Evolutionary conservation across 2,888 invertebrate species (phyloP).

Genomic region (Frankliniella intonsa): DNA sequence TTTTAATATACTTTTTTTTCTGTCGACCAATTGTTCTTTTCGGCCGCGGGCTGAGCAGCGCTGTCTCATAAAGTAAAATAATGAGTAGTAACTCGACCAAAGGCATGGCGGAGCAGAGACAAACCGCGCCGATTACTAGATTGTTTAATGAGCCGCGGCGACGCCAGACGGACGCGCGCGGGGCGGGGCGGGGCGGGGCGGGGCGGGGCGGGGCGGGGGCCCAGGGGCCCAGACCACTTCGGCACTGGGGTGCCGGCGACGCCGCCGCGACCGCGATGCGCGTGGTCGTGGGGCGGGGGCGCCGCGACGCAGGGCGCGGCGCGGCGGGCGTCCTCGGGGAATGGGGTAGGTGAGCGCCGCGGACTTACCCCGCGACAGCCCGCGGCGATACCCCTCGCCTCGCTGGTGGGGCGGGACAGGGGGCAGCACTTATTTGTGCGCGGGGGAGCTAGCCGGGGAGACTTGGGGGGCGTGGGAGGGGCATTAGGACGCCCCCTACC

Average conservation of each 20-base stretch:
- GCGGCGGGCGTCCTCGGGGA: neutral
- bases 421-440: neutral
- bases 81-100: no score
- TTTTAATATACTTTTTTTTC: no score
- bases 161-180: no score
- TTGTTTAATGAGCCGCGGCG: no score
- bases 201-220: no score
- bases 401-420: neutral
- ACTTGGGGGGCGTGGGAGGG: slow-evolving; percentile 32
- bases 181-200: no score
- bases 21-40: no score
- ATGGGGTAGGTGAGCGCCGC: neutral
- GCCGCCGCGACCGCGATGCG: neutral
- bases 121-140: no score
- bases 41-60: no score
- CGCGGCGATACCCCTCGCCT: neutral
- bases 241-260: neutral
- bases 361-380: neutral
- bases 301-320: no score
- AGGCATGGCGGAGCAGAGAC: no score
- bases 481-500: neutral
- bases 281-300: neutral
- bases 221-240: neutral
- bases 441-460: slow-evolving; percentile 27
- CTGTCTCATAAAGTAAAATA: no score